phyloP scores from a whole-genome alignment of 2,113 vertebrate species.

The Aegotheles bennettii region DNA sequence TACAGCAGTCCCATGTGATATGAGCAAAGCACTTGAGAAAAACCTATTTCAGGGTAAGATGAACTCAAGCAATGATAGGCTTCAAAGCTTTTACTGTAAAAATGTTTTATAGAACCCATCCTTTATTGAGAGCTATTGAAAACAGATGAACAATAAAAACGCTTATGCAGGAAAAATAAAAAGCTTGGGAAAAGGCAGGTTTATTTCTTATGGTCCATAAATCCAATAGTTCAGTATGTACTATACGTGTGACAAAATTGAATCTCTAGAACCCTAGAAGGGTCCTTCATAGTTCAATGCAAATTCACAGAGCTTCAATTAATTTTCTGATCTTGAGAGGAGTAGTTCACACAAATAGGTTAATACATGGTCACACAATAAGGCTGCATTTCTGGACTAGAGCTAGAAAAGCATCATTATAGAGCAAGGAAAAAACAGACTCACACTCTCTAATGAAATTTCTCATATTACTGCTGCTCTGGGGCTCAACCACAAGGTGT shows the following conservation, averaged over 20 bases:
- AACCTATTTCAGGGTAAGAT: conserved; percentile 31
- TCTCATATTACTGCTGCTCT: background rate
- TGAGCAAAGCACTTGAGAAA: background rate
- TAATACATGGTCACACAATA: background rate
- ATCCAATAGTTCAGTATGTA: background rate
- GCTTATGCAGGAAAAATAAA: conserved; percentile 20
- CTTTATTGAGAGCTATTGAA: conserved; percentile 54
- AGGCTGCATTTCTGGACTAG: background rate
- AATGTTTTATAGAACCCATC: conserved; percentile 33
- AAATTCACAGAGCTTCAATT: background rate
- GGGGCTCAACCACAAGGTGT: background rate
- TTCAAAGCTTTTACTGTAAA: conserved; percentile 41
- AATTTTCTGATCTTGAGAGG: background rate
- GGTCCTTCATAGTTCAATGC: background rate
- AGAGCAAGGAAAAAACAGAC: background rate
- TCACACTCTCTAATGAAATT: background rate
- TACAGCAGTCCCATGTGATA: background rate
- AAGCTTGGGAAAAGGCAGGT: background rate
- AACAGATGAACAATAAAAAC: conserved; percentile 65
- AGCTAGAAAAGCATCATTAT: background rate
- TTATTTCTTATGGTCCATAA: conserved; percentile 22
- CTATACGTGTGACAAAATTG: background rate
- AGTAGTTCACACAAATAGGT: background rate
- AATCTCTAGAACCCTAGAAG: background rate
- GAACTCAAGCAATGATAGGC: background rate